Evolutionary conservation across 2,797 vertebrate genomes (phyloP).

Genomic region (Acanthiza pusilla): DNA sequence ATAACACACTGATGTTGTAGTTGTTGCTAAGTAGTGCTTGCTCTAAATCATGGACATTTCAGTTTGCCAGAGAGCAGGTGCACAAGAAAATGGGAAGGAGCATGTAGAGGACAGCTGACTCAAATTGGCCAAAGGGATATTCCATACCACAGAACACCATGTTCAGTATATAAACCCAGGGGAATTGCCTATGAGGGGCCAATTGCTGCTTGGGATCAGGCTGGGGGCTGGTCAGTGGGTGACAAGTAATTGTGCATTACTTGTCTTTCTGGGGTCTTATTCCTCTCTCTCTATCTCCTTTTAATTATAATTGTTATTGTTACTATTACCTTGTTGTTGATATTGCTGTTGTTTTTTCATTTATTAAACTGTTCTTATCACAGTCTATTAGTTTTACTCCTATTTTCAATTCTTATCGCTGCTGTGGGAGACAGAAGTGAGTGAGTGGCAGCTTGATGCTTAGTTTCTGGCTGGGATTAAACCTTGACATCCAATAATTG

Average conservation of each 20-base stretch:
- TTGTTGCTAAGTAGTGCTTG: neutral
- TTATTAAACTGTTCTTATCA: neutral
- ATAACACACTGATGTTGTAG: neutral
- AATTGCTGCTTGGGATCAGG: neutral
- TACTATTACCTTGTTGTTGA: neutral
- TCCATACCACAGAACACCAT: neutral
- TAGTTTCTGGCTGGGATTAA: neutral
- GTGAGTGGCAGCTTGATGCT: neutral
- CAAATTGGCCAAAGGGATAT: neutral
- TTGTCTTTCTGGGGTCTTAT: neutral
- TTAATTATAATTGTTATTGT: neutral
- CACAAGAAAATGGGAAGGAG: neutral
- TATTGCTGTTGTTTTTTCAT: neutral
- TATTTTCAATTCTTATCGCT: neutral
- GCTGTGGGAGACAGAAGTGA: neutral
- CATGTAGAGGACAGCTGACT: neutral
- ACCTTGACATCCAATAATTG: neutral
- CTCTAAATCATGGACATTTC: neutral
- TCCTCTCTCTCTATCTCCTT: neutral
- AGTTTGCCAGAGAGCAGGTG: neutral
- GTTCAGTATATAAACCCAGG: fast-evolving
- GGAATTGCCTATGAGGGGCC: neutral
- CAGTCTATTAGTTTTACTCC: neutral
- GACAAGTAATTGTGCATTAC: neutral
- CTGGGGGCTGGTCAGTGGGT: neutral